These are phyloP conservation scores for Heliothis virescens DNA, from an alignment of 1,140 invertebrate genomes.

Conservation along the genomic window DNA sequence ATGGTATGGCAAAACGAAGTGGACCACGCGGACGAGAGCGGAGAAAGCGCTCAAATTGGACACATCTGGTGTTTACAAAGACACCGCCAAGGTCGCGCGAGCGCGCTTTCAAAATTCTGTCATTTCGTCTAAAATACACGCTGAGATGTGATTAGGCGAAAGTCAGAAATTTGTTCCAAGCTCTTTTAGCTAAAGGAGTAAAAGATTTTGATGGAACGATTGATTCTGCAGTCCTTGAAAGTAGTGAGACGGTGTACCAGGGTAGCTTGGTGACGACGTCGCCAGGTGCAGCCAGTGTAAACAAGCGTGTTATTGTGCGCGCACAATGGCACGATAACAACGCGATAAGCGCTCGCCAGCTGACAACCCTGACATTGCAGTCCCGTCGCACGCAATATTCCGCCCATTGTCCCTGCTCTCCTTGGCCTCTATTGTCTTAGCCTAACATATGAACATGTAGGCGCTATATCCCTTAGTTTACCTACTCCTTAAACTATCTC, in stretches of 20 bases:
- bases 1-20: constrained; percentile 31
- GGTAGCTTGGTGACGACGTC: background rate
- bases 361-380: constrained; percentile 14
- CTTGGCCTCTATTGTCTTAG: background rate
- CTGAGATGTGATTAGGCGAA: background rate
- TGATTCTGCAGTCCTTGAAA: background rate
- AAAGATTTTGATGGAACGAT: no score
- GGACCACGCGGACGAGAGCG: constrained; percentile 14
- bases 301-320: constrained; percentile 50
- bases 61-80: constrained; percentile 49
- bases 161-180: background rate
- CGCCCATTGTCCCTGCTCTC: background rate
- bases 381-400: background rate
- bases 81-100: constrained; percentile 40
- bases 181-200: no score
- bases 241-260: background rate
- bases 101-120: constrained; percentile 52
- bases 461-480: background rate
- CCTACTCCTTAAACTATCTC: background rate
- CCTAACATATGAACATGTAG: background rate
- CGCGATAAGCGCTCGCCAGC: constrained; percentile 31
- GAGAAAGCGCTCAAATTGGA: constrained; percentile 42
- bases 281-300: constrained; percentile 49
- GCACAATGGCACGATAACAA: constrained; percentile 52
- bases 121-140: background rate